Base-by-base conservation (phyloP, 2,888 invertebrate species). In the Eumerus sabulonum region DNA sequence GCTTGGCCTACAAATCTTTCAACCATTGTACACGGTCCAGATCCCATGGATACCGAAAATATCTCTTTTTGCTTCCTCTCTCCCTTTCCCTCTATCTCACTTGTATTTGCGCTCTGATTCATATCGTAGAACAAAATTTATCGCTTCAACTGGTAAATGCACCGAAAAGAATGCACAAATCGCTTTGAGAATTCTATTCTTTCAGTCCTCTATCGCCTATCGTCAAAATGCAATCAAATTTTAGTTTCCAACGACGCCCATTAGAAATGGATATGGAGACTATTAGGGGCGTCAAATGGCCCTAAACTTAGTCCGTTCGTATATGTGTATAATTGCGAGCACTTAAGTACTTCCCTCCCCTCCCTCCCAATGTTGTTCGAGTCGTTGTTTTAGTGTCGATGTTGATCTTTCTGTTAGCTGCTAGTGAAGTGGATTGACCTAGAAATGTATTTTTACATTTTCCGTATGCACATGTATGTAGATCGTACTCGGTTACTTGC, bases 371-470 rank as follows among this genome's bases (percentile, higher is more conserved):
- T 36, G 11, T 7, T 56, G 56, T 40, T 62, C 42, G 45, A 36
- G 14, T 12, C n/a, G n/a, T n/a, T n/a, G 17, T 27, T 38, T 54
- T 35, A n/a, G n/a, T n/a, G 36, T 56, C 47, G 11, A 7, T n/a
- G n/a, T 27, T 27, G 63, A 59, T 40, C 50, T 50, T 67, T 56
- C 27, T 62, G 63, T 68, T 48, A 16, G 48, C 44, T 60, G 42
- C 44, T 44, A 47, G 54, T 74, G 54, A 60, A 79, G 79, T 79
- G 64, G 79, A 68, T 45, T 74, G 79, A 79, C 79, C 79, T 79
- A 74, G 64, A 74, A 77, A 73, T 57, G 17, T 51, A 27, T 70
- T n/a, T 63, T 7, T 56, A 13, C 45, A 51, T 64, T 63, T 57
- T 72, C 27, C 60, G 42, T 17, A 16, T 44, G n/a, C 42, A 16